Base-by-base conservation (phyloP, 1,140 invertebrate species). In the Atta colombica region DNA sequence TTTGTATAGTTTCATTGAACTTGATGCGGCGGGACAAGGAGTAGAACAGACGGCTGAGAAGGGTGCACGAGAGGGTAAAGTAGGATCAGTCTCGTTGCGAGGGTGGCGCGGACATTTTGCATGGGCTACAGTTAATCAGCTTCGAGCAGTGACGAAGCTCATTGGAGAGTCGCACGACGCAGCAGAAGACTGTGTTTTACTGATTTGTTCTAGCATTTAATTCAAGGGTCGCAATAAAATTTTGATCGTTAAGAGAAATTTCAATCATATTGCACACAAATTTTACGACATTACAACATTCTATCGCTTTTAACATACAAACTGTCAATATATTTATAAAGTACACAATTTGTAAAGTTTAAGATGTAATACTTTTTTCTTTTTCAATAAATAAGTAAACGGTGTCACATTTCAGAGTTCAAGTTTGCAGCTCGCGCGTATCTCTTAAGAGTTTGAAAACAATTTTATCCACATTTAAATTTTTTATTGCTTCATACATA, bases 1-100 rank as follows among this genome's bases (percentile, higher is more conserved):
- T 89, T 89, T 87, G 71, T 87, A 82, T 66, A 89, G 77, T 87
- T 89, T 90, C 88, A 82, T 89, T 82, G 88, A 89, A 80, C 88
- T 81, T 77, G 84, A 89, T 77, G 88, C 84, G 80, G 77, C 87
- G 55, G 21, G 39, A 75, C 81, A 81, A 71, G 60, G 74, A 63
- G 49, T 49, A 55, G 82, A 77, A 85, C 74, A 77, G 82, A 85
- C 82, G 87, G 72, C 88, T 55, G 25, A 49, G 60, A 78, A 81
- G 87, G 82, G 61, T 77, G 74, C 74, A 45, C 31, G 60, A 53
- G 28, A 58, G 72, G 18, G 14, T 39, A 28, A 31, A 55, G 2
- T 18, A 74, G 31, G 71, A 88, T 89, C 87, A 78, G 81, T 78
- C 78, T 88, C 71, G 55, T 55, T 66, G 53, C 80, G 45, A 77